These are phyloP conservation scores for Pipistrellus pygmaeus DNA, from an alignment of 2,797 vertebrate genomes.

Conservation along the genomic window DNA sequence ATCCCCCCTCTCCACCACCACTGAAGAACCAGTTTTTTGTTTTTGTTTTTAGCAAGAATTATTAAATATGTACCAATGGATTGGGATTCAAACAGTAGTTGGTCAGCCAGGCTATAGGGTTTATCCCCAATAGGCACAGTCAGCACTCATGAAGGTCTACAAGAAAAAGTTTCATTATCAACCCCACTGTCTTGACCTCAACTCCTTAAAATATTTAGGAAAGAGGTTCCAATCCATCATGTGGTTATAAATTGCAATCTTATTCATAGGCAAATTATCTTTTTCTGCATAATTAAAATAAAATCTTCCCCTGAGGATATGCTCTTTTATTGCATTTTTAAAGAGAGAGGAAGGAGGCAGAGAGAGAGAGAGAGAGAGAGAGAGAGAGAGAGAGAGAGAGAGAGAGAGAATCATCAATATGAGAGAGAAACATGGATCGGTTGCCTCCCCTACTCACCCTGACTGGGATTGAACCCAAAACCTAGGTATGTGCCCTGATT, in stretches of 20 bases:
- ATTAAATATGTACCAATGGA: neutral
- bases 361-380: neutral
- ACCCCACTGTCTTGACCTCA: neutral
- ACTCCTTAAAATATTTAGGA: neutral
- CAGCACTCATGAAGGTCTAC: neutral
- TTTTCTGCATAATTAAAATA: conserved; percentile 49
- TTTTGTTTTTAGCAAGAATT: neutral
- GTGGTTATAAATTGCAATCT: neutral
- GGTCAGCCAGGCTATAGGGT: neutral
- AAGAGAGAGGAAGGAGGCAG: neutral
- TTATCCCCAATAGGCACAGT: neutral
- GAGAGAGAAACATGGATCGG: neutral
- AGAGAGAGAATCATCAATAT: neutral
- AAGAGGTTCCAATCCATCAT: neutral
- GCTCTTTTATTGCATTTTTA: neutral
- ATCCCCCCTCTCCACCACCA: too few species aligned
- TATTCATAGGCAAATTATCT: conserved; percentile 13
- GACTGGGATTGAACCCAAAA: neutral
- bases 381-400: neutral
- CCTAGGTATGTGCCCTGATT: neutral
- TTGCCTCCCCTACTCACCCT: neutral
- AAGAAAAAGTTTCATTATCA: neutral
- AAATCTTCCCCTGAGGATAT: neutral
- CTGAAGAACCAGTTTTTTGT: neutral
- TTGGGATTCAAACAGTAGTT: neutral